These are phyloP conservation scores for Apodemus sylvaticus DNA, from an alignment of 2,113 vertebrate genomes.

Conservation along the genomic window DNA sequence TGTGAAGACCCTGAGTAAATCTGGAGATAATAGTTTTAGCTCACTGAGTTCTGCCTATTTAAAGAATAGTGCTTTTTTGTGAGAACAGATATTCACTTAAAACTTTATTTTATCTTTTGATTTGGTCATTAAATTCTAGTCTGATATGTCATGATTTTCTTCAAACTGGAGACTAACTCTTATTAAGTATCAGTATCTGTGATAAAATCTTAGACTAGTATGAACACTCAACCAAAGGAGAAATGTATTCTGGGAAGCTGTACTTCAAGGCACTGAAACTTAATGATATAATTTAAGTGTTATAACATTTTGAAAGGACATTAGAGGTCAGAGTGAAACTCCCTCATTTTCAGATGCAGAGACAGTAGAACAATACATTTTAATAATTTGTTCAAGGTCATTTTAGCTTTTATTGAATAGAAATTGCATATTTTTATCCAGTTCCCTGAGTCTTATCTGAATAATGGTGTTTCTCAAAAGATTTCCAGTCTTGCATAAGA, in stretches of 20 bases:
- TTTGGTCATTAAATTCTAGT: background rate
- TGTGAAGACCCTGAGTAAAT: background rate
- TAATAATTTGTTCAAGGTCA: slow-evolving; percentile 68
- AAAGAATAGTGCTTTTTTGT: background rate
- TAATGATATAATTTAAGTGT: slow-evolving; percentile 48
- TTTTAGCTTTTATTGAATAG: slow-evolving; percentile 42
- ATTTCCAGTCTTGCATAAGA: background rate
- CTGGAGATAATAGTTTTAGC: background rate
- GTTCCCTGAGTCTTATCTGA: background rate
- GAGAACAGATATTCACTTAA: background rate
- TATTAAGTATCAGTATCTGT: slow-evolving; percentile 6
- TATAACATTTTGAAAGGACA: slow-evolving; percentile 60
- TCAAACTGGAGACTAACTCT: background rate
- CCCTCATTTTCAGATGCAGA: slow-evolving; percentile 53
- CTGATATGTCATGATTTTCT: background rate
- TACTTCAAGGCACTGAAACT: slow-evolving; percentile 23
- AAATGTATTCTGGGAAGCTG: slow-evolving; percentile 36
- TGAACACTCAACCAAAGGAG: slow-evolving; percentile 45
- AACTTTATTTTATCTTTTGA: background rate
- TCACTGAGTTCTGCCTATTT: background rate
- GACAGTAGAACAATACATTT: slow-evolving; percentile 47
- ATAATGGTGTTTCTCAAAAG: background rate
- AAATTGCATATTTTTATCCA: slow-evolving; percentile 46
- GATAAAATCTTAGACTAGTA: background rate
- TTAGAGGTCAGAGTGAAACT: slow-evolving; percentile 55